Conservation (phyloP, 2,888 invertebrate species). For the Rhyacophila evoluta region DNA sequence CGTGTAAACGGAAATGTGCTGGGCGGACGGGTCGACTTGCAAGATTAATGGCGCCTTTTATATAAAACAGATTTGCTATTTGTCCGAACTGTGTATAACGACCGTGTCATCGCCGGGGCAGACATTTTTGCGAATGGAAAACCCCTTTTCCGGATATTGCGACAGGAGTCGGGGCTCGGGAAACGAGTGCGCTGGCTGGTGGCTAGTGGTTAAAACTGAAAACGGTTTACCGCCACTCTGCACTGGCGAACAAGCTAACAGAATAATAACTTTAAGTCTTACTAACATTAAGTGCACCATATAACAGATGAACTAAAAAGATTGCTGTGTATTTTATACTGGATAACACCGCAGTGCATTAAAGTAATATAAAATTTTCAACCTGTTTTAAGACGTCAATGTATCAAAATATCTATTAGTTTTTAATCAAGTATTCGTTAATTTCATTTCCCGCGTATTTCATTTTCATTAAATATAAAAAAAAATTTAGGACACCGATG, state of each 20-base stretch:
- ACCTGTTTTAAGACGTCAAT: no score
- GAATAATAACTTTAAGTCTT: background rate
- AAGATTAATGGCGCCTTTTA: constrained; percentile 5
- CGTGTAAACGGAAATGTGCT: background rate
- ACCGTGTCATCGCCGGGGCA: background rate
- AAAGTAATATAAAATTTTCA: no score
- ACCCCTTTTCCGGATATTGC: constrained; percentile 3
- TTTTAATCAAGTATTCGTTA: no score
- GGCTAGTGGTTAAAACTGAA: background rate
- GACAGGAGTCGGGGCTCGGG: background rate
- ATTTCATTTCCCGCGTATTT: no score
- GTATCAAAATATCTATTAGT: no score
- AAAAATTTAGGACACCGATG: no score
- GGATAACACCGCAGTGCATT: no score
- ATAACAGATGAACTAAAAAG: background rate
- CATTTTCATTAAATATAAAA: no score
- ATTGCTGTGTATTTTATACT: no score
- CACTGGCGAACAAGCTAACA: background rate
- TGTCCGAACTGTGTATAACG: background rate
- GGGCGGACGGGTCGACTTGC: background rate
- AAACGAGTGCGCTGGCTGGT: background rate
- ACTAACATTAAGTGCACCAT: background rate
- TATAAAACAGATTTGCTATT: constrained; percentile 5
- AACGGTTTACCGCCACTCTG: constrained; percentile 14
- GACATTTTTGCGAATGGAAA: background rate